These are phyloP conservation scores for Parochlus steinenii DNA, from an alignment of 2,888 invertebrate species.

Conservation along the genomic window DNA sequence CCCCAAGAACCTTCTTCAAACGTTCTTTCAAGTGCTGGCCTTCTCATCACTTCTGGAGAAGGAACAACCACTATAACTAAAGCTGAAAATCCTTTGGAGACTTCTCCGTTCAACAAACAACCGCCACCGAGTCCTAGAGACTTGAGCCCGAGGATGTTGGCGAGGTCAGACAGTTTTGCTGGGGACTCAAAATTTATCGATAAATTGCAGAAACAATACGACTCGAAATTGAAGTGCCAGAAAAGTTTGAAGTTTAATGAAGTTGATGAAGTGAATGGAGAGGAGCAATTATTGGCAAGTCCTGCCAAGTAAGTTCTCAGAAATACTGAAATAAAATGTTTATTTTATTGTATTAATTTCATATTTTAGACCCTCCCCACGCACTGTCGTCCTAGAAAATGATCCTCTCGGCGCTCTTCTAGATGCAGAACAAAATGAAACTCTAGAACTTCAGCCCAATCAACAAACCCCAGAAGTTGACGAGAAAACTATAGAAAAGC, in stretches of 20 bases:
- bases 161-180: conserved; percentile 57
- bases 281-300: conserved; percentile 17
- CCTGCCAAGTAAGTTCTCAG: conserved; percentile 26
- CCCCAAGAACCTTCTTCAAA: conserved; percentile 21
- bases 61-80: conserved; percentile 16
- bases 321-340: not conserved
- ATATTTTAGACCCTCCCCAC: conserved; percentile 41
- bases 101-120: conserved; percentile 19
- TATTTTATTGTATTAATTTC: conserved; percentile 6
- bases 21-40: conserved; percentile 33
- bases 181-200: conserved; percentile 63
- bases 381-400: conserved; percentile 78
- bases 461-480: conserved; percentile 22
- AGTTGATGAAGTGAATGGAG: conserved; percentile 6
- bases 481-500: conserved; percentile 16
- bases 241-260: conserved; percentile 11
- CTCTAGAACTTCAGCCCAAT: conserved; percentile 15
- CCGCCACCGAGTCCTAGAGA: conserved; percentile 46
- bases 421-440: conserved; percentile 23
- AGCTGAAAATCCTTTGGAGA: conserved; percentile 7
- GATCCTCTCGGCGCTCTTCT: conserved; percentile 77
- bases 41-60: conserved; percentile 34
- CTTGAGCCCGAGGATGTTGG: conserved; percentile 34
- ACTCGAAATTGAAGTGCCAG: conserved; percentile 13
- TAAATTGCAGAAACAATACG: conserved; percentile 40